Percentiles rank a stretch among this genome's conserved stretches.
These are phyloP conservation scores for Crioceris asparagi DNA, from an alignment of 2,888 invertebrate species.

Conservation along the genomic window DNA sequence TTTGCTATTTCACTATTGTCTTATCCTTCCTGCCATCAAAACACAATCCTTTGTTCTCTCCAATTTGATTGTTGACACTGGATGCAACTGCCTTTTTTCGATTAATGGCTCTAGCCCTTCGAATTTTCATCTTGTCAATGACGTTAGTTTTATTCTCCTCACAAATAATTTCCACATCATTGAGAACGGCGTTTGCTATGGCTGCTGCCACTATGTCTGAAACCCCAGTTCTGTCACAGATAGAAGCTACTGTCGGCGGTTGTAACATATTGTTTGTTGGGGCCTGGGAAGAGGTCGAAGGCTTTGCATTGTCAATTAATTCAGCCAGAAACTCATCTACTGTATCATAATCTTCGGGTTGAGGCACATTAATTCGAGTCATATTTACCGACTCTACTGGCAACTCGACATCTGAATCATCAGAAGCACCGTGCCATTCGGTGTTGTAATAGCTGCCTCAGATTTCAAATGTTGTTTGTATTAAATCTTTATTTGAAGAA, in stretches of 20 bases:
- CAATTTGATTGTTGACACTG: not conserved
- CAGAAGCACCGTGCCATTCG: not conserved
- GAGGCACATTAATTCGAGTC: not conserved
- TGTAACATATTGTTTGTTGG: not conserved
- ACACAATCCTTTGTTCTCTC: not conserved
- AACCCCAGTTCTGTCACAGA: not conserved
- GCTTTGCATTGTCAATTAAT: not conserved
- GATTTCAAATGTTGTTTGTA: not conserved
- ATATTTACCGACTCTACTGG: not conserved
- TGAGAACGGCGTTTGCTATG: not conserved
- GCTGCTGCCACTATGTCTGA: not conserved
- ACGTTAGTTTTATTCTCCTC: not conserved
- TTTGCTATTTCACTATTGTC: not conserved
- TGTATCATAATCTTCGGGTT: not conserved
- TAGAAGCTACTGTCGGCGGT: not conserved
- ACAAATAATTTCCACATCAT: not conserved
- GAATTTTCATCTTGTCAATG: not conserved
- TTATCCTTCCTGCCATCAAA: not conserved
- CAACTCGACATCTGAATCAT: not conserved
- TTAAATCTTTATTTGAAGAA: not conserved
- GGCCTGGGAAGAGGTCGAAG: not conserved
- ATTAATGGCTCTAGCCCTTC: not conserved
- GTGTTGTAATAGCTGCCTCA: not conserved
- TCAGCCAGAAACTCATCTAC: not conserved
- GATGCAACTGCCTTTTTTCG: not conserved